Evolutionary conservation across 2,113 vertebrate genomes (phyloP), one percentile per base, ranked within the genome.

Genomic region (Diphyllodes magnificus): DNA sequence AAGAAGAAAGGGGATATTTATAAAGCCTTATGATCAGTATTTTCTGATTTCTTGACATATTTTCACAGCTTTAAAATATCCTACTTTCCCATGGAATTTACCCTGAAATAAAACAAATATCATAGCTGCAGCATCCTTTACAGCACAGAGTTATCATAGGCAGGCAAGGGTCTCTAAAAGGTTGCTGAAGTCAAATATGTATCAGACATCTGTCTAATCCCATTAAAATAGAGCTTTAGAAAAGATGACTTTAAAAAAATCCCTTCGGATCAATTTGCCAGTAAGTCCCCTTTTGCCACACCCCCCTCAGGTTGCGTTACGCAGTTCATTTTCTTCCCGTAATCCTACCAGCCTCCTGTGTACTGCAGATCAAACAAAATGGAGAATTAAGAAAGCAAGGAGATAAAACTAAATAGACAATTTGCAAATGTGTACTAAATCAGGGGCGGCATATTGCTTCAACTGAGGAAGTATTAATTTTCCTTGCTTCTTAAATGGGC

Each of bases 31-130:
- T 80, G 44, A 59, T 88, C 39, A 35, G 42, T 80, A 65, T 80
- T 82, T 86, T 88, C 72, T 69, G 40, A 78, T 92, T 83, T 92
- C 49, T 85, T 91, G 65, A 72, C 40, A 61, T 73, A 68, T 90
- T 82, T 92, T 85, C 31, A 82, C 42, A 66, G 50, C 49, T 93
- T 88, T 94, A 83, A 92, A 88, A 88, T 85, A 93, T 30, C 30
- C 56, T 77, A 17, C 59, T 64, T 95, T 90, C 37, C 57, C 63
- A 53, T 85, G 85, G 88, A 90, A 93, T 96, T 96, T 94, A 90
- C 88, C 39, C 82, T 90, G 61, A 93, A 92, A 93, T 76, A 95
- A 95, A 95, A 71, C 70, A 96, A 94, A 94, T 92, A 78, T 49
- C 91, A 90, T 37, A 88, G 59, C 79, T 66, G 75, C n/a, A 63